phyloP scores from a whole-genome alignment of 1,140 invertebrate species.

The Heliconius himera region DNA sequence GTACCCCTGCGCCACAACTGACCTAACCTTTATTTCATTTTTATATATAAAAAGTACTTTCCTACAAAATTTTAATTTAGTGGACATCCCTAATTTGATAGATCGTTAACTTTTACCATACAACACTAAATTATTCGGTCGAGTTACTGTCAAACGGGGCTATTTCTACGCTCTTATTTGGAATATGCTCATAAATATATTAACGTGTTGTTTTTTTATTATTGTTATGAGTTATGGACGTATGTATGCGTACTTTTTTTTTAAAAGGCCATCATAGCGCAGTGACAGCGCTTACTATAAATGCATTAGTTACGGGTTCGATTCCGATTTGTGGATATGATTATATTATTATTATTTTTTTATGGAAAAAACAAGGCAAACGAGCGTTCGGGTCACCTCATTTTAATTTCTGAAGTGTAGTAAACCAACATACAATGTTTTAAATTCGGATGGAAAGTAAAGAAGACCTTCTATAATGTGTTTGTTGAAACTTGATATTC shows the following conservation, averaged over 20 bases:
- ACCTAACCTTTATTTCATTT: too few relatives aligned
- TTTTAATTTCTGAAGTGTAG: too few relatives aligned
- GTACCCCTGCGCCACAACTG: too few relatives aligned
- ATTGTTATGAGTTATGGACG: not conserved
- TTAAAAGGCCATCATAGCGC: not conserved
- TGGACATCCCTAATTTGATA: slow-evolving; percentile 26
- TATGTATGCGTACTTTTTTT: not conserved
- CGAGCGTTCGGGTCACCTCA: too few relatives aligned
- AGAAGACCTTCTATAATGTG: too few relatives aligned
- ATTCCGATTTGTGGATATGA: too few relatives aligned
- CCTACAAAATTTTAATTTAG: not conserved
- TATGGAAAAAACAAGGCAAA: too few relatives aligned
- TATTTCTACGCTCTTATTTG: not conserved
- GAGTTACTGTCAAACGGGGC: not conserved
- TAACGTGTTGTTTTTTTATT: not conserved
- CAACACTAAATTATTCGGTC: slow-evolving; percentile 10
- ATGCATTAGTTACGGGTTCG: not conserved
- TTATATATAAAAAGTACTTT: too few relatives aligned
- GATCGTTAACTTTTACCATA: slow-evolving; percentile 36
- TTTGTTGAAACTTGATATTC: too few relatives aligned
- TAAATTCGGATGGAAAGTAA: too few relatives aligned
- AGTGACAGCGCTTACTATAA: not conserved
- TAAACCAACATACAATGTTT: too few relatives aligned
- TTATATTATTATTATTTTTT: too few relatives aligned
- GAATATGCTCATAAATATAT: slow-evolving; percentile 3